Conservation (phyloP, 2,888 invertebrate genomes). For the Oscheius sp. region DNA sequence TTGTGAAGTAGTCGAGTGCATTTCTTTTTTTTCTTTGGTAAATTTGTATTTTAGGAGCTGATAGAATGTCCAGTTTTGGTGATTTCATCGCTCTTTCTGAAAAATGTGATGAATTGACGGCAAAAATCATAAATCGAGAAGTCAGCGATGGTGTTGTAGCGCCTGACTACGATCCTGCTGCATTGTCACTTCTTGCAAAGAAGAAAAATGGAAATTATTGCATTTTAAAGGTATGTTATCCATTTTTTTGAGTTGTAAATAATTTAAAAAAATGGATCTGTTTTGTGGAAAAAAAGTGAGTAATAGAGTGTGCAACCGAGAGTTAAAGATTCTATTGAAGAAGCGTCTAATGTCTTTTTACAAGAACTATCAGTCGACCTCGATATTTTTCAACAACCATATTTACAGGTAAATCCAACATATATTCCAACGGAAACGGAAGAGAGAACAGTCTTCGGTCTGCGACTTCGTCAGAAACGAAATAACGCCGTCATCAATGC, state of each 20-base stretch:
- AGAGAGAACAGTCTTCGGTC: conserved; percentile 83
- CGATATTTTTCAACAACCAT: too few relatives aligned
- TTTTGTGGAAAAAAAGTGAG: not conserved
- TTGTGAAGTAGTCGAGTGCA: not conserved
- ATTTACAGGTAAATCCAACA: conserved; percentile 82
- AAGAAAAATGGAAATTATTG: conserved; percentile 94
- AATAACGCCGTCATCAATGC: conserved; percentile 86
- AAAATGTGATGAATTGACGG: conserved; percentile 87
- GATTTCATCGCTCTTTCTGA: conserved; percentile 95
- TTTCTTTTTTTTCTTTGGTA: not conserved
- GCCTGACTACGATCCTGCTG: conserved; percentile 85
- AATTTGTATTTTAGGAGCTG: conserved; percentile 78
- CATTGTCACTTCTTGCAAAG: conserved; percentile 85
- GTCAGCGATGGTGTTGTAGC: conserved; percentile 99
- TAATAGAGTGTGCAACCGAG: not conserved
- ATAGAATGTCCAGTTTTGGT: conserved; percentile 98
- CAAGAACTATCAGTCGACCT: too few relatives aligned
- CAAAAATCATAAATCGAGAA: conserved; percentile 86
- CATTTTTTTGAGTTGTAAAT: too few relatives aligned
- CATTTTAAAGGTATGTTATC: conserved; percentile 79
- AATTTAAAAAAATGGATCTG: too few relatives aligned
- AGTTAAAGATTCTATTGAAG: not conserved
- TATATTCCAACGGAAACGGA: conserved; percentile 86
- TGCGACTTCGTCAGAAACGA: conserved; percentile 82
- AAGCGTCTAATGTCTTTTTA: too few relatives aligned